Evolutionary conservation across 2,888 invertebrate species (phyloP), one percentile per base, ranked within the genome.

Genomic region (Cataglyphis livida): DNA sequence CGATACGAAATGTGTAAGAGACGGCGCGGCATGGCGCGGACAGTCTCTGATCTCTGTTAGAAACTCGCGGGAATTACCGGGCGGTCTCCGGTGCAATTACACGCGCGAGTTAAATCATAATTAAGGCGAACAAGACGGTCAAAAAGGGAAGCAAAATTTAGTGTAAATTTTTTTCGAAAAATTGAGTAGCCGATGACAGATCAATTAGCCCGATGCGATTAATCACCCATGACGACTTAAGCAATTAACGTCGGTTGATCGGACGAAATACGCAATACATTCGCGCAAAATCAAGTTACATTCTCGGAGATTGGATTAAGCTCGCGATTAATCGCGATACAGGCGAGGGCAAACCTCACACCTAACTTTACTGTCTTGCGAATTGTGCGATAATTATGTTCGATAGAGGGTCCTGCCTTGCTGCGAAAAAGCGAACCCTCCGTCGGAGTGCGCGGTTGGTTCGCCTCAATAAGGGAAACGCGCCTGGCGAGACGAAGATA

Each of bases 381-480:
- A 78, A 78, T 84, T 64, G 81, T 65, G 74, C 68, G 74, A 65
- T 81, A 70, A 82, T 86, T 84, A 82, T 51, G 35, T 66, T 64
- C 28, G 38, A 61, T 51, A 44, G 51, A 71, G 62, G 79, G 76
- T 48, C 15, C 57, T 75, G 25, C 48, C 6, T 32, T 57, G 62
- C 28, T 71, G 38, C 59, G 35, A 51, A 61, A 64, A 73, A 79
- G 57, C 68, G 38, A 32, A 15, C 61, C 18, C 12, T 68, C 62
- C 65, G 65, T 65, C 51, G 35, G 41, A 35, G 15, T 51, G 25
- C 38, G 61, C 81, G 83, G 83, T 86, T 78, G 76, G 66, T 38
- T 79, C 85, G 85, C 88, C 88, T 87, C 86, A 88, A 90, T 90
- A 86, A 89, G 89, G 84, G 84, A 84, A 86, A 90, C 87, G 70